Evolutionary conservation across 2,113 vertebrate species (phyloP).

Genomic region (Phylloscopus trochiloides): DNA sequence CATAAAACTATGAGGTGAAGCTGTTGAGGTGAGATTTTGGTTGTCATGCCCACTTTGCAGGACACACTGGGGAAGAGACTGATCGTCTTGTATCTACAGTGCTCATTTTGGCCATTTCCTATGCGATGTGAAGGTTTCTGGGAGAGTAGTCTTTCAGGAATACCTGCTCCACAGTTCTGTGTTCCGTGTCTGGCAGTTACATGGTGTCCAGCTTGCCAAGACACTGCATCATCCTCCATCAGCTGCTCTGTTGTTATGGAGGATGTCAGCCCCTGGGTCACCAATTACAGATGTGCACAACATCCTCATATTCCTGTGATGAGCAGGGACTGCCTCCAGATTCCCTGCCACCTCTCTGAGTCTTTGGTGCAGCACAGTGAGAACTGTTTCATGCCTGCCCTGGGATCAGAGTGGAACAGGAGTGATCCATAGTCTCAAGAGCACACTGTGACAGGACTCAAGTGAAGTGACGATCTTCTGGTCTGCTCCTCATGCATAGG

Average conservation of each 20-base stretch:
- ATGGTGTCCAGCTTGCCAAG: not conserved
- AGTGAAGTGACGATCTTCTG: fast-evolving
- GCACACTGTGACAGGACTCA: not conserved
- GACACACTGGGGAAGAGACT: not conserved
- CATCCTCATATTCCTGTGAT: not conserved
- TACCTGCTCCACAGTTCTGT: not conserved
- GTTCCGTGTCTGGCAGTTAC: fast-evolving
- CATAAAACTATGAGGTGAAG: not conserved
- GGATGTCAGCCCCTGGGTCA: not conserved
- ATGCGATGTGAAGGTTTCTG: not conserved
- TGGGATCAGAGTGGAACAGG: fast-evolving
- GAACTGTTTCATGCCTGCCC: not conserved
- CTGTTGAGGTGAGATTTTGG: not conserved
- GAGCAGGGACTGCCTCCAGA: not conserved
- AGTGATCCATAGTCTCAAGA: not conserved
- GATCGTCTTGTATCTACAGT: not conserved
- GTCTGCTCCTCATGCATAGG: fast-evolving
- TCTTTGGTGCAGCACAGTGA: not conserved
- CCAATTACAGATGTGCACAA: not conserved
- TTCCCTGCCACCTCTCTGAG: not conserved
- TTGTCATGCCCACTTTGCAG: not conserved
- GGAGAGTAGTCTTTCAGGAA: not conserved
- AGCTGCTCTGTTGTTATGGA: not conserved
- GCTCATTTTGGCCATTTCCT: not conserved
- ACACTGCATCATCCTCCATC: not conserved